Percentiles rank a stretch among this genome's conserved stretches.
Conservation (phyloP, 2,113 vertebrate species). For the Ibidorhyncha struthersii region DNA sequence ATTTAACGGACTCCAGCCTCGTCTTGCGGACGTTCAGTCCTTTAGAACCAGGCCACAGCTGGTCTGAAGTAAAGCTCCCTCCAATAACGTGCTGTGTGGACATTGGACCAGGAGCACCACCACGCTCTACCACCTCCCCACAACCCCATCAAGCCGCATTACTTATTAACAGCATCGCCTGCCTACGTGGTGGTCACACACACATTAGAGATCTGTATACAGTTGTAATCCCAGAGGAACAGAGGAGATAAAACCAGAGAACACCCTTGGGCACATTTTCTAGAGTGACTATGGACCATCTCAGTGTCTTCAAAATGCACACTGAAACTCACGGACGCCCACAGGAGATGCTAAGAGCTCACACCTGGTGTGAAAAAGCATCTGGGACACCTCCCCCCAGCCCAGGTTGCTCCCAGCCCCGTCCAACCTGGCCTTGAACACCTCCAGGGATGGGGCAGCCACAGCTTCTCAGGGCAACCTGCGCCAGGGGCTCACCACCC, state of each 20-base stretch:
- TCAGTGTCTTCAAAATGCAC: not conserved
- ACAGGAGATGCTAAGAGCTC: not conserved
- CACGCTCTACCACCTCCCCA: too few species aligned
- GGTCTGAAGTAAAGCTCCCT: not conserved
- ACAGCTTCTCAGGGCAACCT: too few species aligned
- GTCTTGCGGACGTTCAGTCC: accelerated
- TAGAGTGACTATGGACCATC: not conserved
- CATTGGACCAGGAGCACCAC: accelerated
- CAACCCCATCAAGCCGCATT: accelerated
- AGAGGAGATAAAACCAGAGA: not conserved
- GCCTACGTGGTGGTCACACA: accelerated
- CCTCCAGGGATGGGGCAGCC: too few species aligned
- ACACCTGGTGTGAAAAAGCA: not conserved
- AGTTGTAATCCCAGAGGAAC: not conserved
- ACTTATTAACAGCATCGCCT: not conserved
- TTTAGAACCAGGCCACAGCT: not conserved
- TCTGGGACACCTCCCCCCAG: too few species aligned
- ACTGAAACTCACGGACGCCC: accelerated
- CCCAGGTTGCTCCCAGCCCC: too few species aligned
- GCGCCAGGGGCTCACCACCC: too few species aligned
- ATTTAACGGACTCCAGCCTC: not conserved
- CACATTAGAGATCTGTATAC: too few species aligned
- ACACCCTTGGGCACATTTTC: not conserved
- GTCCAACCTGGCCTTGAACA: too few species aligned
- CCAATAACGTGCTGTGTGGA: accelerated